Conservation (phyloP, 2,797 vertebrate genomes). For the Malurus leucopterus region DNA sequence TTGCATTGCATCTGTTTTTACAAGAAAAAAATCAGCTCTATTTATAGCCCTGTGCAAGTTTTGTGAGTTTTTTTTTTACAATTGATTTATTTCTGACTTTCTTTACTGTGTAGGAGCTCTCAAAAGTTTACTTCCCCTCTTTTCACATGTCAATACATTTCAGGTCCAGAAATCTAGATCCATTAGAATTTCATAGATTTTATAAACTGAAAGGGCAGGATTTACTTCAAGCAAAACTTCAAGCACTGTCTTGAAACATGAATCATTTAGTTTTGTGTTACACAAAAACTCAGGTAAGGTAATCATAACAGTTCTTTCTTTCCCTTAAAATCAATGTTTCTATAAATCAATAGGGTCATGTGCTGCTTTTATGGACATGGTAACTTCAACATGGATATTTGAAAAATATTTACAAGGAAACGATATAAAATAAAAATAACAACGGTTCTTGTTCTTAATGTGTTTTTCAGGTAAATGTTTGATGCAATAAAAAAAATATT, state of each 20-base stretch:
- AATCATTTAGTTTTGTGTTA: background rate
- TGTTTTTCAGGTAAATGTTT: background rate
- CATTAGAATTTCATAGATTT: background rate
- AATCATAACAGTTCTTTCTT: background rate
- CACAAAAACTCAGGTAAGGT: background rate
- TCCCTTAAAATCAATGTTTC: background rate
- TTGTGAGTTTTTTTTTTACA: background rate
- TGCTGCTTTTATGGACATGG: background rate
- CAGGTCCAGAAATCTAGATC: background rate
- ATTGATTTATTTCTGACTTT: background rate
- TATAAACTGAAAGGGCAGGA: background rate
- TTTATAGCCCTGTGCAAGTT: background rate
- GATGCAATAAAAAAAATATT: background rate
- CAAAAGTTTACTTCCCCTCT: background rate
- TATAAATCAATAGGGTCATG: background rate
- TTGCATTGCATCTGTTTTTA: background rate
- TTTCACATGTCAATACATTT: background rate
- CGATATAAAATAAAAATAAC: background rate
- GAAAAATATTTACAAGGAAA: background rate
- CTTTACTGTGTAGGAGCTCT: background rate
- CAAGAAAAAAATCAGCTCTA: background rate
- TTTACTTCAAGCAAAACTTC: background rate
- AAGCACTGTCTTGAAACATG: background rate
- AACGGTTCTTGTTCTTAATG: background rate
- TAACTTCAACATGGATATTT: background rate